Evolutionary conservation across 2,888 invertebrate genomes (phyloP).

Genomic region (Xylota segnis): DNA sequence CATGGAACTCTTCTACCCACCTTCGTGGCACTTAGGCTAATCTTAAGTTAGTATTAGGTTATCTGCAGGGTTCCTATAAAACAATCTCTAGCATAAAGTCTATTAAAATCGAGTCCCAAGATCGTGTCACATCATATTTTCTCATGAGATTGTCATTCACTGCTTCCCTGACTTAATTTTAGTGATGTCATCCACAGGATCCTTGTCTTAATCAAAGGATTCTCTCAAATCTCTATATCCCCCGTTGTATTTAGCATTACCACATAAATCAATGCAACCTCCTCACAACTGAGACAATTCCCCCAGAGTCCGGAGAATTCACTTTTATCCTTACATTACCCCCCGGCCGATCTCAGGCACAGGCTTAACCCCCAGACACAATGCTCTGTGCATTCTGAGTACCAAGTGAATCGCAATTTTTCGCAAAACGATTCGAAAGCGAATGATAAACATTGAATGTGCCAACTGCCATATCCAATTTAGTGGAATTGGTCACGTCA

Average conservation of each 20-base stretch:
- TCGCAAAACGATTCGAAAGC: conserved; percentile 21
- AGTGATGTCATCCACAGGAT: background rate
- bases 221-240: background rate
- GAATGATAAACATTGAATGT: conserved; percentile 63
- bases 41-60: too few relatives aligned
- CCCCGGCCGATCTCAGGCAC: background rate
- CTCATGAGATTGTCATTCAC: background rate
- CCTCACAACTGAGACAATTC: background rate
- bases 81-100: too few relatives aligned
- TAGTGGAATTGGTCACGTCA: conserved; percentile 78
- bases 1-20: too few relatives aligned
- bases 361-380: background rate
- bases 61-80: too few relatives aligned
- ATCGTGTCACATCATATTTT: too few relatives aligned
- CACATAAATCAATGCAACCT: conserved; percentile 10
- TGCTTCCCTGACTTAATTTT: background rate
- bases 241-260: background rate
- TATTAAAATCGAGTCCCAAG: too few relatives aligned
- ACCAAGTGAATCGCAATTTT: conserved; percentile 6
- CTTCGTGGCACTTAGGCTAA: too few relatives aligned
- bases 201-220: background rate
- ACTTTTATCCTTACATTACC: conserved; percentile 11
- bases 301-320: background rate
- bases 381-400: conserved; percentile 7
- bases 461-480: conserved; percentile 75